Base-by-base conservation (phyloP, 2,888 invertebrate genomes). In the Deroplatys truncata region DNA sequence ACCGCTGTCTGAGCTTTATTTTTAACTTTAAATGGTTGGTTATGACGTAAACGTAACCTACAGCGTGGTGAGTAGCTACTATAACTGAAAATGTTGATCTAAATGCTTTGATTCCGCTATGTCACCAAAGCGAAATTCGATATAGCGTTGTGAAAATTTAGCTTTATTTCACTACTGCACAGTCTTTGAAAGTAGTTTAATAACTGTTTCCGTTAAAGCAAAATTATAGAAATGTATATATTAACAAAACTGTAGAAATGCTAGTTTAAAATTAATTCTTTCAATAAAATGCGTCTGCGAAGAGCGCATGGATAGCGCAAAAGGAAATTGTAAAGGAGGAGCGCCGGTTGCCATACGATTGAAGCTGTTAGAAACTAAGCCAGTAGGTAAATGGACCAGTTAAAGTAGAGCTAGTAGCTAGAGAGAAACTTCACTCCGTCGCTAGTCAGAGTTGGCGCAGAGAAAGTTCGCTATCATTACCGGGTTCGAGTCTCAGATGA, bases 311-410 rank as follows among this genome's bases (percentile, higher is more conserved):
- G 13, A 1, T 13, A 72, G 56, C 20, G 20, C 56, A 72, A 72
- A 72, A 72, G 56, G 56, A 72, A 72, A 72, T 72, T 25, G 25
- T 20, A 20, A 72, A 72, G 56, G 20, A 20, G 56, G 56, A 72
- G 4, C 56, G 56, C 25, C 20, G 56, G 25, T 20, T 72, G 25
- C 56, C 5, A 72, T 16, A 25, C 56, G 20, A 72, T 25, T 72
- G 49, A 29, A 15, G 10, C 25, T 35, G 31, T 25, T 84, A 85
- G 86, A 86, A 86, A 86, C 86, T 82, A 31, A 72, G 88, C 84
- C 88, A 88, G 88, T 88, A 88, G 88, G 88, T 88, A 88, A 88
- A 28, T 88, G 88, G 88, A 49, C 25, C 88, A 84, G 88, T 35
- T 72, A 13, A 88, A 88, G 84, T 49, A 49, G 86, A 86, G 86